phyloP scores from a whole-genome alignment of 2,113 vertebrate species.

The Aythya baeri region DNA sequence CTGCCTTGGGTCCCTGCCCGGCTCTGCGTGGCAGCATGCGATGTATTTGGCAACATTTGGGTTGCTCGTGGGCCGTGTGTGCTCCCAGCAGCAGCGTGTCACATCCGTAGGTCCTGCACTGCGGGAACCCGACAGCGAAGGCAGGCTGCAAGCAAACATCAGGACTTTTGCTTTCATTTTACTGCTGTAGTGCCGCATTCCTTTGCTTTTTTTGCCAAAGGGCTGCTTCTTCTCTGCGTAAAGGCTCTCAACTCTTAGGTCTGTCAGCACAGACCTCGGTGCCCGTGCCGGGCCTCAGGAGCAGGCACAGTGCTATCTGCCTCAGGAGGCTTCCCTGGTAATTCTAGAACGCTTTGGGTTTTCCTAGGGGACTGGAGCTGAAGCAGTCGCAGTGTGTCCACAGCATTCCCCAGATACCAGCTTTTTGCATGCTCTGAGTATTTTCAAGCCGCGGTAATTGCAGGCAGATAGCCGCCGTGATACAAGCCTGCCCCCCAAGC shows the following conservation, averaged over 20 bases:
- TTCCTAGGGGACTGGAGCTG: not conserved
- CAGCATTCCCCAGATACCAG: not conserved
- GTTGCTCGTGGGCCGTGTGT: not conserved
- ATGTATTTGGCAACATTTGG: fast-evolving
- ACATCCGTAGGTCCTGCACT: fast-evolving
- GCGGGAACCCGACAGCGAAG: not conserved
- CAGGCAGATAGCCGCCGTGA: not conserved
- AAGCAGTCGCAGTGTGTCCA: not conserved
- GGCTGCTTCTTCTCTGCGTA: not conserved
- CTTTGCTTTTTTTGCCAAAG: not conserved
- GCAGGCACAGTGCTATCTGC: not conserved
- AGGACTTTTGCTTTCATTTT: too few species aligned
- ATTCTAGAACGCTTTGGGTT: fast-evolving
- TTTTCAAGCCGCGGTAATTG: not conserved
- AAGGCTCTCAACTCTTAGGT: not conserved
- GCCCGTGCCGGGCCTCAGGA: not conserved
- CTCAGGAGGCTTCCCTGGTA: not conserved
- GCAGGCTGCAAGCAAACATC: not conserved
- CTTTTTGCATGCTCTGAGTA: not conserved
- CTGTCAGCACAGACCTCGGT: too few species aligned
- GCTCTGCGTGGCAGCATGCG: not conserved
- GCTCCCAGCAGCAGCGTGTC: too few species aligned
- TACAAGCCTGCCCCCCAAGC: not conserved
- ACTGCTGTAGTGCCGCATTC: not conserved
- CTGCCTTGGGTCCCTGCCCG: not conserved